Evolutionary conservation across 2,797 vertebrate genomes (phyloP).

Genomic region (Sylvilagus floridanus): DNA sequence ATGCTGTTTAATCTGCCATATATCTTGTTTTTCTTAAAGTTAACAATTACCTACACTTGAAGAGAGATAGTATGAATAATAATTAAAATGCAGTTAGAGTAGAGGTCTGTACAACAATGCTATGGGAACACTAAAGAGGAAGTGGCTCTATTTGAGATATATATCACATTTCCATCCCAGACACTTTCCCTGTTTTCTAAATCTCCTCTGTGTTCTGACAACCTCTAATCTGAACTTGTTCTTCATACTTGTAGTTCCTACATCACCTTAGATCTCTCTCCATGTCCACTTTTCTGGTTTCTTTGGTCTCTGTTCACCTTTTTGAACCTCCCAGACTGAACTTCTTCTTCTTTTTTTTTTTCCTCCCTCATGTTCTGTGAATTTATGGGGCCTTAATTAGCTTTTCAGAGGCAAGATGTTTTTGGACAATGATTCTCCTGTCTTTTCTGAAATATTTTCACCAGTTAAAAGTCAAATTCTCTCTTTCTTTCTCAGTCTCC

Average conservation of each 20-base stretch:
- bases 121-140: background rate
- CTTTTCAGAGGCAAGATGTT: background rate
- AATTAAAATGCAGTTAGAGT: background rate
- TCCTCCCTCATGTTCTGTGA: background rate
- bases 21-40: conserved; percentile 20
- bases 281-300: background rate
- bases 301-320: background rate
- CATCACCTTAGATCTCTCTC: background rate
- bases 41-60: background rate
- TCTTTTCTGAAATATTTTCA: conserved; percentile 1
- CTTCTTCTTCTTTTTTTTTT: background rate
- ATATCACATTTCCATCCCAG: background rate
- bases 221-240: background rate
- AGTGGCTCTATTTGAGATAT: background rate
- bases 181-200: background rate
- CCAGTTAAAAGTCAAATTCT: background rate
- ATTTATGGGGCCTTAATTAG: conserved; percentile 6
- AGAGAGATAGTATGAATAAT: background rate
- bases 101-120: background rate
- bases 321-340: background rate
- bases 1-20: background rate
- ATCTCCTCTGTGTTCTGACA: background rate
- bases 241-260: background rate
- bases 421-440: background rate
- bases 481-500: background rate